phyloP scores from a whole-genome alignment of 2,888 invertebrate species.

The Neoascia interrupta region DNA sequence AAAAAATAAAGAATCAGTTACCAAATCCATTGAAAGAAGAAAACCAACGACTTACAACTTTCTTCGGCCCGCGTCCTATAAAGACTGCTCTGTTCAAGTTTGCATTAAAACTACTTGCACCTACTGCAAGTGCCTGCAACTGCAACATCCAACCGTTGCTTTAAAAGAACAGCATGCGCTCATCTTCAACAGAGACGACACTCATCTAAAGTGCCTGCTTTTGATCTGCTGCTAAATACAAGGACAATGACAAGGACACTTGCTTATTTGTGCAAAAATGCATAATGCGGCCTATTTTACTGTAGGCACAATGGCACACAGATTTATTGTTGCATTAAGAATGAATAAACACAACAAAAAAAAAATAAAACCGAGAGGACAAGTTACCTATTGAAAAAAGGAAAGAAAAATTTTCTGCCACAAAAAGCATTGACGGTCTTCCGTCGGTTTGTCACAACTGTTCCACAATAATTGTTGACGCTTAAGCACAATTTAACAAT shows the following conservation, averaged over 20 bases:
- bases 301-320: conserved; percentile 20
- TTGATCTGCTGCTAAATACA: conserved; percentile 42
- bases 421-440: neutral
- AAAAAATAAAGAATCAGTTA: too few species aligned
- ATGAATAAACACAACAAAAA: conserved; percentile 9
- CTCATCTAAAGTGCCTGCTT: conserved; percentile 41
- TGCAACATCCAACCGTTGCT: conserved; percentile 4
- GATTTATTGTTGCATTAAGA: conserved; percentile 39
- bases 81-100: too few species aligned
- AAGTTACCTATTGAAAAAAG: neutral
- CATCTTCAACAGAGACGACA: conserved; percentile 27
- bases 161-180: neutral
- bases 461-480: conserved; percentile 1
- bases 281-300: conserved; percentile 32
- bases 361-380: too few species aligned
- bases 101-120: too few species aligned
- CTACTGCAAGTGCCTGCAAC: conserved; percentile 12
- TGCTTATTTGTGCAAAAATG: conserved; percentile 15
- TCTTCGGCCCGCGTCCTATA: too few species aligned
- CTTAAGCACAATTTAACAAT: conserved; percentile 4
- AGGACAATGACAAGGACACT: conserved; percentile 52
- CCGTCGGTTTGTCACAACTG: neutral
- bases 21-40: too few species aligned
- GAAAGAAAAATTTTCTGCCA: neutral
- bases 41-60: too few species aligned